Evolutionary conservation across 2,113 vertebrate species (phyloP), one percentile per base, ranked within the genome.

Genomic region (Vulpes vulpes): DNA sequence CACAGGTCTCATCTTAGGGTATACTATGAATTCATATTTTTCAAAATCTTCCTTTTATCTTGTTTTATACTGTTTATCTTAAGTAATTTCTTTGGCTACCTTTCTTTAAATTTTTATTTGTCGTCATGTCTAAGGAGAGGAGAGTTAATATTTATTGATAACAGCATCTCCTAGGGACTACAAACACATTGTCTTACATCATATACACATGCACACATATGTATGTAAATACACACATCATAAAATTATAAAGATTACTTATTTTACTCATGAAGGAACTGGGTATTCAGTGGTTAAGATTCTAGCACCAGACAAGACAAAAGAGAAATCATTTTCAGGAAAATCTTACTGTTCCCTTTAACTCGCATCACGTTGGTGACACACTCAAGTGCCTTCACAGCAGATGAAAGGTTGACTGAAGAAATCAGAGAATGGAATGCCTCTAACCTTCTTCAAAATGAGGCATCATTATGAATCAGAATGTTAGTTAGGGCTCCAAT

Each of bases 191-290:
- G 7, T 53, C 2, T 53, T 84, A 85, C 8, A 35, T 74, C 69
- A 65, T 38, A 22, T 59, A 62, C 1, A 80, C 6, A 87, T 38
- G 11, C 5, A 57, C 20, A 38, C 22, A 71, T 22, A 17, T 71
- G 2, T 8, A 0, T n/a, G 11, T 11, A 38, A 11, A 38, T 38
- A 73, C 22, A 38, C 0, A 23, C 4, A 6, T 23, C 14, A 35
- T 20, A n/a, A 59, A 4, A 9, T 8, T 80, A 10, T 49, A 8
- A 51, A 53, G 8, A 3, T 25, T 89, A 53, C 23, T 55, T 86
- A 87, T 78, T 83, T 89, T 96, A 62, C 43, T 53, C 2, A 22
- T 65, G 51, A 91, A 89, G 15, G 19, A 89, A 74, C 30, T 95
- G 1, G 17, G 80, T 73, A 82, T 38, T 85, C 71, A 94, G 0